Percentiles rank a stretch among this genome's conserved stretches.
These are phyloP conservation scores for Sarotherodon lohbergeri DNA, from an alignment of 2,113 vertebrate species.

Conservation along the genomic window DNA sequence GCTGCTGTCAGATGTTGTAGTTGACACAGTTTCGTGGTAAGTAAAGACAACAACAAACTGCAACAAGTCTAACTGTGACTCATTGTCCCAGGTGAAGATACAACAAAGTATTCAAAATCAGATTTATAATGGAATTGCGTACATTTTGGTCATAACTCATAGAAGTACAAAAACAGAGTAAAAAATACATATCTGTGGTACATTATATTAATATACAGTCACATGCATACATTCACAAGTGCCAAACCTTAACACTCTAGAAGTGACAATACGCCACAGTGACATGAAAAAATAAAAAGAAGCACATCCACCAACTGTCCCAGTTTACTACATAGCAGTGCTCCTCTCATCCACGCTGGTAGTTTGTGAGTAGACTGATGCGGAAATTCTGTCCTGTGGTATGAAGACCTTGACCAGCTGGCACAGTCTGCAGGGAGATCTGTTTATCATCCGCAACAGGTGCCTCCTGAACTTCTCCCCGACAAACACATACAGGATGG, in stretches of 20 bases:
- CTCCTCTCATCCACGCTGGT: slow-evolving; percentile 59
- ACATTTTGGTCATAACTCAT: neutral
- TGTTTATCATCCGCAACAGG: slow-evolving; percentile 51
- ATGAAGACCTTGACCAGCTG: slow-evolving; percentile 46
- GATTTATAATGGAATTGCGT: neutral
- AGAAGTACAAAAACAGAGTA: neutral
- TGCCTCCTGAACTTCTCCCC: slow-evolving; percentile 69
- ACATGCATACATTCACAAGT: neutral
- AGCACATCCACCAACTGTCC: neutral
- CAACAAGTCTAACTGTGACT: neutral
- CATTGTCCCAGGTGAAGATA: neutral
- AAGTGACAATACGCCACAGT: neutral
- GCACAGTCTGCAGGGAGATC: slow-evolving; percentile 42
- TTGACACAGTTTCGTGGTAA: neutral
- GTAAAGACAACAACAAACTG: neutral
- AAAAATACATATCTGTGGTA: neutral
- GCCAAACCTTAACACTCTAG: neutral
- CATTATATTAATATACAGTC: neutral
- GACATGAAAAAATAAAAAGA: neutral
- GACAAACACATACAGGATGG: slow-evolving; percentile 72
- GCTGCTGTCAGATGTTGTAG: neutral
- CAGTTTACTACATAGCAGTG: slow-evolving; percentile 40
- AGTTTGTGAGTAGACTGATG: slow-evolving; percentile 58
- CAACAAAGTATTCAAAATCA: neutral
- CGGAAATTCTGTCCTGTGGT: slow-evolving; percentile 14